Evolutionary conservation across 2,113 vertebrate genomes (phyloP).

Genomic region (Cyphomyrus plagiostoma): DNA sequence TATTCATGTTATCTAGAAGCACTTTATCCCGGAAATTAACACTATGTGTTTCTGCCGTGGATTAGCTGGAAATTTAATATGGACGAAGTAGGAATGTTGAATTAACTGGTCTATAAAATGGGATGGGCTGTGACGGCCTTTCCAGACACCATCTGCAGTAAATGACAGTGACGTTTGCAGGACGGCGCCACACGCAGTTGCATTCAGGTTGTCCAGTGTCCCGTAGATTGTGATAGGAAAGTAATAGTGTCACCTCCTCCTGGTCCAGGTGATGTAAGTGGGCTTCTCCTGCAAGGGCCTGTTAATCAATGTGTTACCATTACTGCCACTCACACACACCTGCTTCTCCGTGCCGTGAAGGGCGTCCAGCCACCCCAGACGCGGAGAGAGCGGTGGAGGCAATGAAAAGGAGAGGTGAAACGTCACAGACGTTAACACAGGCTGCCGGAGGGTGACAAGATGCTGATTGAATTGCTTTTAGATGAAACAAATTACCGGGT

Average conservation of each 20-base stretch:
- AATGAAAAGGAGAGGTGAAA: conserved; percentile 34
- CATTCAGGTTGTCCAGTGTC: background rate
- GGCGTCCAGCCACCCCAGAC: background rate
- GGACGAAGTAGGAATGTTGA: background rate
- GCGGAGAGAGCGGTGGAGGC: background rate
- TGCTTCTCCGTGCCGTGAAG: background rate
- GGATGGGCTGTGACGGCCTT: background rate
- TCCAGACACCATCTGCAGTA: background rate
- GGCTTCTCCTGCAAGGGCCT: background rate
- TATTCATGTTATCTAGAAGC: background rate
- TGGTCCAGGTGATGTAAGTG: background rate
- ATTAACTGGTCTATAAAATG: background rate
- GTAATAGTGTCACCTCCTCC: background rate
- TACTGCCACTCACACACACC: background rate
- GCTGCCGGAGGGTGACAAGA: conserved; percentile 65
- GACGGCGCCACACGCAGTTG: background rate
- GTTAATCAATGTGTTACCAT: background rate
- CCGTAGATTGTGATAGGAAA: background rate
- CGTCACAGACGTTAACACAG: conserved; percentile 58
- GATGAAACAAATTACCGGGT: conserved; percentile 61
- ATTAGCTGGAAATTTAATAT: background rate
- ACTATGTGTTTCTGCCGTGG: background rate
- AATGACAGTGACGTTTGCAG: background rate
- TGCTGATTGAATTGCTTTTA: conserved; percentile 68
- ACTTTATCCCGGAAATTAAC: background rate